Evolutionary conservation across 2,888 invertebrate genomes (phyloP).

Genomic region (Lithophane ornitopus): DNA sequence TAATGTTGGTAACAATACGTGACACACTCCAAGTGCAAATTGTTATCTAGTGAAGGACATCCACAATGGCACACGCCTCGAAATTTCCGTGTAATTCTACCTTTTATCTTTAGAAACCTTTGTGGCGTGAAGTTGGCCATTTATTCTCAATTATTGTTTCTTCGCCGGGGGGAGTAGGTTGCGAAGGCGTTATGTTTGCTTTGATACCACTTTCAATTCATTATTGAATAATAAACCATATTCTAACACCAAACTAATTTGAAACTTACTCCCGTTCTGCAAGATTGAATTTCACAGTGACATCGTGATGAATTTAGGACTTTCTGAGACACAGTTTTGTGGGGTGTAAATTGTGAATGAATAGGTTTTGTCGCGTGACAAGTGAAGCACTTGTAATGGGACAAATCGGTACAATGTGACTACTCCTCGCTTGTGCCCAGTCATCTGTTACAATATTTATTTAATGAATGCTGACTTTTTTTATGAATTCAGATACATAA

Average conservation of each 20-base stretch:
- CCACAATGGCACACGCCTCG: constrained; percentile 85
- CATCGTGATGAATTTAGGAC: constrained; percentile 23
- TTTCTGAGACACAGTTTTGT: constrained; percentile 36
- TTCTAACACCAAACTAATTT: constrained; percentile 33
- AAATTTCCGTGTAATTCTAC: constrained; percentile 89
- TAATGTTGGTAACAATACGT: constrained; percentile 82
- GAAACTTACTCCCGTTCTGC: constrained; percentile 5
- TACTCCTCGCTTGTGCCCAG: constrained; percentile 60
- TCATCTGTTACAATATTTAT: constrained; percentile 58
- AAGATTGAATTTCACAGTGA: constrained; percentile 36
- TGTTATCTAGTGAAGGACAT: constrained; percentile 85
- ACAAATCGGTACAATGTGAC: constrained; percentile 66
- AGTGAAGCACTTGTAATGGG: constrained; percentile 80
- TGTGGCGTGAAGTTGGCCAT: constrained; percentile 87
- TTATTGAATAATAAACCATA: constrained; percentile 57
- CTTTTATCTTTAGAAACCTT: constrained; percentile 85
- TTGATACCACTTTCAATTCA: constrained; percentile 77
- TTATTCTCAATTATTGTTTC: constrained; percentile 87
- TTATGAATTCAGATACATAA: not conserved
- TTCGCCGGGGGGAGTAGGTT: constrained; percentile 78
- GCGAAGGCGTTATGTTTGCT: constrained; percentile 87
- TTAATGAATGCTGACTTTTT: constrained; percentile 48
- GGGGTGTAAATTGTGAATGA: constrained; percentile 84
- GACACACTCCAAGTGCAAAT: constrained; percentile 87
- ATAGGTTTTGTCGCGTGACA: constrained; percentile 86